Conservation (phyloP, 2,888 invertebrate species). For the Drosophila acutilabella region DNA sequence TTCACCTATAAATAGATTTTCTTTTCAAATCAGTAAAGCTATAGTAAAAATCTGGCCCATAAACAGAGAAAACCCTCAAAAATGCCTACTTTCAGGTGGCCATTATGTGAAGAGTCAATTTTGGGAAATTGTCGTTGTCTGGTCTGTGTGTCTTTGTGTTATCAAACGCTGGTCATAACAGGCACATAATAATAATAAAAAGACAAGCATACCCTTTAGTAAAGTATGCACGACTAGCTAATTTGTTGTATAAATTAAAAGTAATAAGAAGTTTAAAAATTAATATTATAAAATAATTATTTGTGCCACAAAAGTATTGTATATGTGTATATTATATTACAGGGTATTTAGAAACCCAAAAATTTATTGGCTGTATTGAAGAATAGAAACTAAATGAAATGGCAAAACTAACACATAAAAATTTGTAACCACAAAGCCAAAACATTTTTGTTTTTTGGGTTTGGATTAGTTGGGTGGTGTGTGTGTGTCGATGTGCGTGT, state of each 20-base stretch:
- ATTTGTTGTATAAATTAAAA: too few species aligned
- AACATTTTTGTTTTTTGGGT: conserved; percentile 40
- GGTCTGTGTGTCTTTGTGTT: conserved; percentile 44
- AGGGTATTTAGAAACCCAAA: conserved; percentile 37
- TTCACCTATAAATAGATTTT: conserved; percentile 17
- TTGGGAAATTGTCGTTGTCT: conserved; percentile 52
- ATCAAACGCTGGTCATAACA: conserved; percentile 53
- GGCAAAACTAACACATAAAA: conserved; percentile 72
- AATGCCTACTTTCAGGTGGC: conserved; percentile 48
- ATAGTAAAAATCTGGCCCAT: conserved; percentile 35
- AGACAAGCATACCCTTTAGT: neutral
- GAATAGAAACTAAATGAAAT: conserved; percentile 60
- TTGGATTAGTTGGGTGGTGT: conserved; percentile 17
- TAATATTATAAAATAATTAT: too few species aligned
- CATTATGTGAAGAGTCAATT: conserved; percentile 65
- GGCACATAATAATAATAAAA: conserved; percentile 61
- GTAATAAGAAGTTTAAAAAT: neutral
- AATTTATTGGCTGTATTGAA: conserved; percentile 2
- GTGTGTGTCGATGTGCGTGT: neutral
- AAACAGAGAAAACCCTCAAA: conserved; percentile 25
- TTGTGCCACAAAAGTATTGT: too few species aligned
- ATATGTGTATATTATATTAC: neutral
- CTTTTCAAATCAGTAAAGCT: conserved; percentile 30
- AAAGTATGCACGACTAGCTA: neutral
- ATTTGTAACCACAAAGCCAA: conserved; percentile 69